Evolutionary conservation across 1,140 invertebrate genomes (phyloP).

Genomic region (Hylaeus anthracinus): DNA sequence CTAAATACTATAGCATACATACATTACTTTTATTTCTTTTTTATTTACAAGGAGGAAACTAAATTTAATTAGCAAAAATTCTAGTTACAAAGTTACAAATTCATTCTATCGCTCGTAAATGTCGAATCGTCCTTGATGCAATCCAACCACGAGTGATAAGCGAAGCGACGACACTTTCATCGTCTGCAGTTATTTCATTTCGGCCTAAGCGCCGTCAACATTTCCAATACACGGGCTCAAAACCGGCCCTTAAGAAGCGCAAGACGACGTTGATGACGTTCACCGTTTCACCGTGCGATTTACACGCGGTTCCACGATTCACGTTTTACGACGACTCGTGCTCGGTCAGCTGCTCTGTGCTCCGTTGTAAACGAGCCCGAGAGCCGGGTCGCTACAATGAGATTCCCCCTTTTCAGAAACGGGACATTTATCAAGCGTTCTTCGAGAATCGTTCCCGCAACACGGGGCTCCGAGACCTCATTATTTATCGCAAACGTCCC

Average conservation of each 20-base stretch:
- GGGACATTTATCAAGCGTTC: conserved; percentile 29
- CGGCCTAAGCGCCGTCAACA: not conserved
- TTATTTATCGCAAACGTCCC: conserved; percentile 15
- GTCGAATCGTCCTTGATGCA: too few relatives aligned
- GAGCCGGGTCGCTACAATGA: conserved; percentile 3
- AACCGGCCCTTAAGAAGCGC: not conserved
- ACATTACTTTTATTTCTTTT: too few relatives aligned
- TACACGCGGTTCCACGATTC: conserved; percentile 6
- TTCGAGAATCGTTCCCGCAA: conserved; percentile 23
- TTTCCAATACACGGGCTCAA: not conserved
- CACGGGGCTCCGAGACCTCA: not conserved
- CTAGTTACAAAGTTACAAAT: too few relatives aligned
- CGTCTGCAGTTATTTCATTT: not conserved
- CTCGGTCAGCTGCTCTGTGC: not conserved
- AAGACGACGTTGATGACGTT: conserved; percentile 3
- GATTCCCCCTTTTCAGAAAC: conserved; percentile 11
- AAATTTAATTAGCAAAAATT: too few relatives aligned
- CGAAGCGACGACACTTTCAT: not conserved
- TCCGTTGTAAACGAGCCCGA: conserved; percentile 16
- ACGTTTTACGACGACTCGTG: conserved; percentile 20
- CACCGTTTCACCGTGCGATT: conserved; percentile 17
- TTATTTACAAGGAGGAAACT: too few relatives aligned
- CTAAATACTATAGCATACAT: too few relatives aligned
- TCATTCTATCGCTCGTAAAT: too few relatives aligned
- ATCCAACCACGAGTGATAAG: too few relatives aligned